Conservation (phyloP, 92 coral and sea anemone species). For the Montipora capitata region DNA sequence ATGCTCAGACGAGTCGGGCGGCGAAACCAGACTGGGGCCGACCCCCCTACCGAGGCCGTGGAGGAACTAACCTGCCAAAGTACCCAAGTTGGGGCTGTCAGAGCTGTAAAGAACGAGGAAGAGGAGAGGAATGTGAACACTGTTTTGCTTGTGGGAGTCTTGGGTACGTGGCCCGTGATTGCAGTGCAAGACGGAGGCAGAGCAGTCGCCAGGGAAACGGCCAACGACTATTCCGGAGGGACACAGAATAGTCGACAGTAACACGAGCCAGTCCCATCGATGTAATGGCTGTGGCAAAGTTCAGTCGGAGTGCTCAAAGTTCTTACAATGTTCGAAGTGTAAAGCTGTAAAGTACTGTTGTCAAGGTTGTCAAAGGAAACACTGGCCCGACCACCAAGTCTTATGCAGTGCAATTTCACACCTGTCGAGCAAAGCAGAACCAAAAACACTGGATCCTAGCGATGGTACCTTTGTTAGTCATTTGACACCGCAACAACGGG, state of each 20-base stretch:
- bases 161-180: conserved; percentile 66
- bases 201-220: conserved; percentile 71
- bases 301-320: conserved; percentile 21
- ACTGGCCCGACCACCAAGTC: conserved; percentile 55
- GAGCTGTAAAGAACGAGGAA: too few relatives aligned
- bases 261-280: conserved; percentile 32
- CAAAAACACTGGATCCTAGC: conserved; percentile 12
- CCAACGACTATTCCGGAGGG: conserved; percentile 75
- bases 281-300: conserved; percentile 50
- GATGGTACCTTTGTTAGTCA: conserved; percentile 31
- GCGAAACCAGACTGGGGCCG: too few relatives aligned
- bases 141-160: too few relatives aligned
- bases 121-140: too few relatives aligned
- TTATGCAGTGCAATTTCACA: conserved; percentile 42
- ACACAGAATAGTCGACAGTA: conserved; percentile 67
- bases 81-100: too few relatives aligned
- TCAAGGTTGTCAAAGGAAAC: conserved; percentile 45
- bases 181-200: conserved; percentile 23
- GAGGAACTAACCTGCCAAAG: too few relatives aligned
- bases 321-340: conserved; percentile 55
- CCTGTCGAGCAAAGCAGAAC: conserved; percentile 11
- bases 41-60: too few relatives aligned
- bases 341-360: conserved; percentile 46
- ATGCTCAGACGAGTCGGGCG: too few relatives aligned
- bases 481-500: conserved; percentile 58